A percentile compares a stretch with the other conserved stretches of the same genome.
phyloP scores from a whole-genome alignment of 1,140 invertebrate genomes.

The Varroa destructor region DNA sequence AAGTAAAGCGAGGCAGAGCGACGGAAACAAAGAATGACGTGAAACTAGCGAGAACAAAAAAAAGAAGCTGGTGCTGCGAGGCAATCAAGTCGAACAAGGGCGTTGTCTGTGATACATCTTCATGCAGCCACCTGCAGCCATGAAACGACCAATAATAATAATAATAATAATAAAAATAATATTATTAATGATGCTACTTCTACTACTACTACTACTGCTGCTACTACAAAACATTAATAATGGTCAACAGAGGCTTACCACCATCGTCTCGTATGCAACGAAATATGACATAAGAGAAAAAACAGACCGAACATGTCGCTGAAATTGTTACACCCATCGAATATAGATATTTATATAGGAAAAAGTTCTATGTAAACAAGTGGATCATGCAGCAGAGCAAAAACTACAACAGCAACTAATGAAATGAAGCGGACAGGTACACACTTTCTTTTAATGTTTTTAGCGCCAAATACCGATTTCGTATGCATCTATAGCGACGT shows the following conservation, averaged over 20 bases:
- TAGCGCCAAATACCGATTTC: too few species aligned
- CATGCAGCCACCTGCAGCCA: constrained; percentile 5
- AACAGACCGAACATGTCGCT: not conserved
- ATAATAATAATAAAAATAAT: not conserved
- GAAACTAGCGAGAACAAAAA: not conserved
- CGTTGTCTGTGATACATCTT: constrained; percentile 27
- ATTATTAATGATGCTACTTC: not conserved
- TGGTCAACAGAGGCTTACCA: too few species aligned
- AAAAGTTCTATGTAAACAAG: too few species aligned
- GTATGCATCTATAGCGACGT: too few species aligned
- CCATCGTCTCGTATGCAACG: too few species aligned
- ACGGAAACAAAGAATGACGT: not conserved
- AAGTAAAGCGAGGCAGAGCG: not conserved
- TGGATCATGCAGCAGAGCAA: too few species aligned
- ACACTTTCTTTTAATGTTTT: too few species aligned
- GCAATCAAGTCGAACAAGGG: constrained; percentile 27
- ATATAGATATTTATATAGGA: too few species aligned
- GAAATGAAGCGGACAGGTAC: too few species aligned
- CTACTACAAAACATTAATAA: not conserved
- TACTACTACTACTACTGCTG: not conserved
- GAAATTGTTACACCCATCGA: too few species aligned
- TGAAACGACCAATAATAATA: constrained; percentile 4
- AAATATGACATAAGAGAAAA: not conserved
- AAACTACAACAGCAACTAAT: too few species aligned
- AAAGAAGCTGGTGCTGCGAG: constrained; percentile 16